Evolutionary conservation across 2,797 vertebrate species (phyloP), one percentile per base, ranked within the genome.

Genomic region (Parauchenoglanis punctatus): DNA sequence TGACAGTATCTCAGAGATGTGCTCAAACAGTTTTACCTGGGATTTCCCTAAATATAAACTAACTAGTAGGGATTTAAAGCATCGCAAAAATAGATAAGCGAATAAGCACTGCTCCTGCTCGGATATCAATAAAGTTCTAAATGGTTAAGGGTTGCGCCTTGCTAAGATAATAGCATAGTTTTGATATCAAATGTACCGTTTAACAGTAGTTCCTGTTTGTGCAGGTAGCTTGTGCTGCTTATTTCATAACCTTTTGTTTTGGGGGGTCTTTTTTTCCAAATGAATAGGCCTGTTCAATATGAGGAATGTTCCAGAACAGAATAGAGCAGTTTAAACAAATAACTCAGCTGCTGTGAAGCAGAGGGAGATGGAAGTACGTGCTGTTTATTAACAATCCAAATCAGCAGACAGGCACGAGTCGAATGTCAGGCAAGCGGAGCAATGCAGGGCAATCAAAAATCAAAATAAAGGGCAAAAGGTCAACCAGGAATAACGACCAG

Each of bases 301-400:
- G 7, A 31, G 17, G 49, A 77, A 77, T 78, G 58, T 78, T 58
- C 52, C n/a, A 78, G 49, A 31, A 58, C 28, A 31, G n/a, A 78
- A 54, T 1, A 1, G 6, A 56, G 72, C 46, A 58, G 54, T 58
- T 35, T 7, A 11, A 58, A 61, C 12, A n/a, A 80, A 81, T n/a
- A 44, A 35, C 13, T 81, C 23, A 7, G 56, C 35, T 40, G 78
- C 31, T 61, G 7, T 25, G 78, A 44, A 13, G 18, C 11, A 44
- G 78, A 40, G 5, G 56, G 56, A 81, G 20, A 25, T 44, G 35
- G 20, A 61, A 44, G 35, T 61, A 61, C 56, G 35, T 61, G 78
- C 31, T 2, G 20, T 40, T 59, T 81, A 81, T 81, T 81, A 61
- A 80, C 77, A 59, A 40, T 59, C 77, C 18, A 59, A 61, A 80